Conservation (phyloP, 2,888 invertebrate species). For the Folsomia manolachei region DNA sequence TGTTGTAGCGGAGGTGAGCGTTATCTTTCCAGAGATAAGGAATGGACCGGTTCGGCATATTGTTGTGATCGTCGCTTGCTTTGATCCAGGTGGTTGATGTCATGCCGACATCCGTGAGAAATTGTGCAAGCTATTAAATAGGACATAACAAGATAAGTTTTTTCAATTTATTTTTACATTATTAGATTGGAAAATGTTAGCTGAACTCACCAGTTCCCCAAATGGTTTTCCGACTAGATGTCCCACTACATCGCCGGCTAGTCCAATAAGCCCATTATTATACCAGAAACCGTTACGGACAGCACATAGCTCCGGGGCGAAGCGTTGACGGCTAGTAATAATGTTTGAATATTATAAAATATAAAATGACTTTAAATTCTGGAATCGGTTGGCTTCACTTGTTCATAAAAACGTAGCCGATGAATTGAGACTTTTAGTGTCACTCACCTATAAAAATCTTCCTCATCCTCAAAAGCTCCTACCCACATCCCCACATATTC, state of each 20-base stretch:
- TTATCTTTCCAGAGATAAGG: constrained; percentile 21
- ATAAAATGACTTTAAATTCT: not conserved
- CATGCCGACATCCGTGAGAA: not conserved
- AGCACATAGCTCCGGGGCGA: not conserved
- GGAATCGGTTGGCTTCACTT: not conserved
- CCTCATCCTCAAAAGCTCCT: not conserved
- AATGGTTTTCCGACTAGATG: not conserved
- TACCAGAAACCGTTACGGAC: constrained; percentile 2
- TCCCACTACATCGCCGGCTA: constrained; percentile 9
- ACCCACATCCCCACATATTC: not conserved
- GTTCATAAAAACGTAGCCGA: not conserved
- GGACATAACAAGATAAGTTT: not conserved
- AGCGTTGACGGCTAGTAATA: not conserved
- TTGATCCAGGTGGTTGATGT: not conserved
- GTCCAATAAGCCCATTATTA: constrained; percentile 1
- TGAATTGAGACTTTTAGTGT: not conserved
- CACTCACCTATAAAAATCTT: not conserved
- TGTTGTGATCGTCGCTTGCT: not conserved
- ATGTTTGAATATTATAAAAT: not conserved
- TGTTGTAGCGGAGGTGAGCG: not conserved
- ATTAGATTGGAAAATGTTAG: not conserved
- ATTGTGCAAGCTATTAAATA: not conserved
- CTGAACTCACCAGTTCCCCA: not conserved
- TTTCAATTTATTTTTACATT: not conserved
- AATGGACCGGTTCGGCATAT: constrained; percentile 7